A percentile compares a stretch with the other conserved stretches of the same genome.
phyloP scores from a whole-genome alignment of 2,888 invertebrate genomes.

The Sarcophaga subvicina region DNA sequence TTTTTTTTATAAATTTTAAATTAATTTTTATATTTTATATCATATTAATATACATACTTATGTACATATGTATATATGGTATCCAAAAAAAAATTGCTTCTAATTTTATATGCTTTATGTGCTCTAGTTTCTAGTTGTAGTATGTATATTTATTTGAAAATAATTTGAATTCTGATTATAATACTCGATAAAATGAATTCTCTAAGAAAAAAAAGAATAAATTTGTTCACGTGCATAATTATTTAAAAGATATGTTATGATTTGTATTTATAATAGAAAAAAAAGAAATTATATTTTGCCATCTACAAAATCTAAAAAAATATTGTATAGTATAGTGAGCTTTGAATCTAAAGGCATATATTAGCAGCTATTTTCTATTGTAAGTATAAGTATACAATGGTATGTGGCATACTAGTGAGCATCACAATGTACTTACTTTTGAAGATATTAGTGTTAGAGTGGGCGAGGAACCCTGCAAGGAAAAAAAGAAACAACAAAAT shows the following conservation, averaged over 20 bases:
- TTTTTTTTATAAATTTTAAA: too few species aligned
- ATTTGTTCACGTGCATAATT: conserved; percentile 34
- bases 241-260: background rate
- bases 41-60: too few species aligned
- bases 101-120: background rate
- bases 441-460: conserved; percentile 90
- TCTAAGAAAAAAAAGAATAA: background rate
- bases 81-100: background rate
- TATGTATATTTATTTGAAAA: conserved; percentile 1
- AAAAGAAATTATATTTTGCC: background rate
- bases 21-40: too few species aligned
- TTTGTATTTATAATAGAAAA: conserved; percentile 1
- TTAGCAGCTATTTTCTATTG: background rate
- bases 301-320: background rate
- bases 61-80: background rate
- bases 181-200: too few species aligned
- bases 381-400: too few species aligned
- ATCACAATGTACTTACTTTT: conserved; percentile 85
- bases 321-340: background rate
- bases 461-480: conserved; percentile 89
- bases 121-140: conserved; percentile 33
- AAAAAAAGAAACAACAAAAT: background rate
- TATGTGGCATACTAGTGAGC: background rate
- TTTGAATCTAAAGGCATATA: conserved; percentile 10
- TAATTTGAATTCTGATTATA: background rate